phyloP scores from a whole-genome alignment of 2,797 vertebrate genomes.

The Potorous gilbertii region DNA sequence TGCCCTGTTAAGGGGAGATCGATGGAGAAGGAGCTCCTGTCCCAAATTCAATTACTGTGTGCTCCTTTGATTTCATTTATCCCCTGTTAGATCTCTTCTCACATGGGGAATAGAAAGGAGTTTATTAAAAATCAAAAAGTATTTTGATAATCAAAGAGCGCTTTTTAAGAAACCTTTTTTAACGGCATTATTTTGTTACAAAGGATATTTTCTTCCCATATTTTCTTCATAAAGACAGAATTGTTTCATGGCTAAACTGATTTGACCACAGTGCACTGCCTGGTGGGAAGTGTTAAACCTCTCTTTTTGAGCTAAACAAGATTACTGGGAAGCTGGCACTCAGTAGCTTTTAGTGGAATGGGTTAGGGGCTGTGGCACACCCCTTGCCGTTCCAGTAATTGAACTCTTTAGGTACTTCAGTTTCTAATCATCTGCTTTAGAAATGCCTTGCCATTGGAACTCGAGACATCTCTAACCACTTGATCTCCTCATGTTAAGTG shows the following conservation, averaged over 20 bases:
- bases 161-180: conserved; percentile 51
- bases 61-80: conserved; percentile 59
- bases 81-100: conserved; percentile 5
- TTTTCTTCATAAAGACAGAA: conserved; percentile 85
- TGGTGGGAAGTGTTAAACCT: conserved; percentile 87
- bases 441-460: conserved; percentile 72
- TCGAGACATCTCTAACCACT: conserved; percentile 66
- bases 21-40: conserved; percentile 58
- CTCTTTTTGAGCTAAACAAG: conserved; percentile 90
- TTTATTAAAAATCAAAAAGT: conserved; percentile 47
- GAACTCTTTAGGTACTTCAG: conserved; percentile 83
- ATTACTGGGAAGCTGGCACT: conserved; percentile 87
- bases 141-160: conserved; percentile 72
- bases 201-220: conserved; percentile 85
- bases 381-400: conserved; percentile 82
- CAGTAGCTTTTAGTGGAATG: conserved; percentile 81
- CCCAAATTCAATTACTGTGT: conserved; percentile 65
- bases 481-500: conserved; percentile 81
- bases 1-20: conserved; percentile 63
- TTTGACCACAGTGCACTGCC: conserved; percentile 83
- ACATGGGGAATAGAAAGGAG: background rate
- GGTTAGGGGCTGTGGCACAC: conserved; percentile 75
- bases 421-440: conserved; percentile 80
- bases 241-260: conserved; percentile 87
- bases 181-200: conserved; percentile 71